Percentiles rank a stretch among this genome's conserved stretches.
phyloP scores from a whole-genome alignment of 2,113 vertebrate genomes.

The Brachyhypopomus gauderio region DNA sequence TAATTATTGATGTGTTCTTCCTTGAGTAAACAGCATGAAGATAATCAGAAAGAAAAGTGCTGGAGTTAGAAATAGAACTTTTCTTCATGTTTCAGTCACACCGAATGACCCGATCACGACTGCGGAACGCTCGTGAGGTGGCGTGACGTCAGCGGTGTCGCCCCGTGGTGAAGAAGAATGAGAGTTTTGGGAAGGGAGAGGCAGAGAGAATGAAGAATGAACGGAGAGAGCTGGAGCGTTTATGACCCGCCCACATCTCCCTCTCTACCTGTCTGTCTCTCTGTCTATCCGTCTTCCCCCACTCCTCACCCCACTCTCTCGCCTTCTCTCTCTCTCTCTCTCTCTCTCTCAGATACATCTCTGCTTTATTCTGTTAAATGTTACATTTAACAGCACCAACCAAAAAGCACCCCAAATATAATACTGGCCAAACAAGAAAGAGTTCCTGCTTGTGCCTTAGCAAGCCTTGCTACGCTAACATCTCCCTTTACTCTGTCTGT shows the following conservation, averaged over 20 bases:
- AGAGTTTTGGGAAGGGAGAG: not conserved
- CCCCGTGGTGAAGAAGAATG: not conserved
- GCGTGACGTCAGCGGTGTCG: not conserved
- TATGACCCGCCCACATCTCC: not conserved
- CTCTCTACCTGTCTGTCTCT: not conserved
- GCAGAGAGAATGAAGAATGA: not conserved
- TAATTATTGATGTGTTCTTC: too few relatives aligned
- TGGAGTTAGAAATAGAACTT: too few relatives aligned
- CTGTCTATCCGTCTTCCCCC: not conserved
- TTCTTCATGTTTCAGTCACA: not conserved
- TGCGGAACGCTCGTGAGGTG: not conserved
- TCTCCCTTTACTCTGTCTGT: too few relatives aligned
- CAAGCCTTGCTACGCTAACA: too few relatives aligned
- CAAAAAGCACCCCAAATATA: too few relatives aligned
- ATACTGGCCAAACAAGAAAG: too few relatives aligned
- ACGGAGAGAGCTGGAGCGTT: not conserved
- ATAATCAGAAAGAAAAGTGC: too few relatives aligned
- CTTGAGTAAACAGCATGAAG: too few relatives aligned
- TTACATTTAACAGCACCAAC: too few relatives aligned
- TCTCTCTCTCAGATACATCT: not conserved
- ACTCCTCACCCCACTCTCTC: not conserved
- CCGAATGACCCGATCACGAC: not conserved
- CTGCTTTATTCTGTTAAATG: too few relatives aligned
- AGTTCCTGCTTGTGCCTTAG: too few relatives aligned
- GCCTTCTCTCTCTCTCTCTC: not conserved